Evolutionary conservation across 2,888 invertebrate genomes (phyloP), one percentile per base, ranked within the genome.

Genomic region (Apodemia mormo): DNA sequence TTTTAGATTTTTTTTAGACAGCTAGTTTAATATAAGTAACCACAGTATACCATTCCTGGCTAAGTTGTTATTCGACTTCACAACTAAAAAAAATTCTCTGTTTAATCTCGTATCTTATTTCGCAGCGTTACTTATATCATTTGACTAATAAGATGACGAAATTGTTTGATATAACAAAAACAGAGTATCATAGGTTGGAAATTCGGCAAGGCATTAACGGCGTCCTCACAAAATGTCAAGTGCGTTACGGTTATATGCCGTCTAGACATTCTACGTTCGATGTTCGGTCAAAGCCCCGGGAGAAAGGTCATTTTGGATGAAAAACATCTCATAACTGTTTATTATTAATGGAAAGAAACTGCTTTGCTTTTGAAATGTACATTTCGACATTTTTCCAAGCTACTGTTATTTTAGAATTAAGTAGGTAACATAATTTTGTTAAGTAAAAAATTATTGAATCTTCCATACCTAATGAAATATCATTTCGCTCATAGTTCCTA

Each of bases 251-350:
- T 81, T 82, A 76, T 81, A 80, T 80, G 58, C 30, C 81, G 92
- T 92, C 92, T 92, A 92, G 92, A 92, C 92, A 79, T 78, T 76
- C 81, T 79, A 79, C 76, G 85, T 85, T 85, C 85, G 85, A 79
- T 82, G 84, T 78, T 80, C 85, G 89, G 88, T 87, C 88, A 86
- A 85, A 87, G 83, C 81, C 85, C 89, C 89, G 87, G 89, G 78
- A 90, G 78, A 91, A 90, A 92, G 92, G 92, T 90, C 91, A 82
- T 74, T 72, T 77, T 78, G 72, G 81, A 87, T 89, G 89, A 33
- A 61, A 61, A 61, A 61, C 30, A 61, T 61, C 5, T 61, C 58
- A 12, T 30, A 9, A 33, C 12, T 61, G 22, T 54, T 54, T 22
- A 8, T 54, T 61, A 29, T 58, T 56, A 56, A 56, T 29, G 54